Evolutionary conservation across 1,140 invertebrate genomes (phyloP).

Genomic region (Ceratosolen solmsi): DNA sequence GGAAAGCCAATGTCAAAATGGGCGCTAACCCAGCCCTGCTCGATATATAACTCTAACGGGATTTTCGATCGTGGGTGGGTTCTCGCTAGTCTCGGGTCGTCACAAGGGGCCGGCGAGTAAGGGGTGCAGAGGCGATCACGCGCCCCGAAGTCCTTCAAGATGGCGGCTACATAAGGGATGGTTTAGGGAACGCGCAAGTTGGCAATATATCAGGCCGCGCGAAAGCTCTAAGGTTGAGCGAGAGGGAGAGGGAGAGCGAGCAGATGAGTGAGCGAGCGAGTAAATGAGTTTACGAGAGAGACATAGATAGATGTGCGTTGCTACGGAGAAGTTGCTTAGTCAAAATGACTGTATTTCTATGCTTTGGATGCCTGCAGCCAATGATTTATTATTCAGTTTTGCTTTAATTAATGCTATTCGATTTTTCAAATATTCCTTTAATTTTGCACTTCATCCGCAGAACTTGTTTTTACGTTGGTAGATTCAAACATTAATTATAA

Average conservation of each 20-base stretch:
- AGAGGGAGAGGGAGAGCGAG: slow-evolving; percentile 32
- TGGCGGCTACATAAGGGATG: slow-evolving; percentile 72
- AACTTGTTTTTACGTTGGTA: not conserved
- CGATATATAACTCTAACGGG: slow-evolving; percentile 72
- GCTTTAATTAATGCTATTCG: not conserved
- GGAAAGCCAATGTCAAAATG: slow-evolving; percentile 68
- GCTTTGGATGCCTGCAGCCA: not conserved
- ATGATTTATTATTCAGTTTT: not conserved
- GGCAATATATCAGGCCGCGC: slow-evolving; percentile 69
- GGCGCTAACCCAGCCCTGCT: slow-evolving; percentile 66
- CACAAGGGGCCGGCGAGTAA: slow-evolving; percentile 36
- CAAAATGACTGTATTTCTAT: slow-evolving; percentile 34
- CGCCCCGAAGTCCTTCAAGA: slow-evolving; percentile 69
- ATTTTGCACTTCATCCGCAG: not conserved
- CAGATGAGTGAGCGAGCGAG: too few relatives aligned
- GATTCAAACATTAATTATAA: not conserved
- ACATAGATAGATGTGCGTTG: too few relatives aligned
- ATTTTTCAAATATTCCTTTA: not conserved
- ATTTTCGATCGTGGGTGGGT: slow-evolving; percentile 73
- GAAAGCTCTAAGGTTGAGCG: slow-evolving; percentile 2
- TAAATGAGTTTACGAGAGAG: too few relatives aligned
- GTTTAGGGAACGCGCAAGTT: slow-evolving; percentile 66
- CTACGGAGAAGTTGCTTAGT: slow-evolving; percentile 47
- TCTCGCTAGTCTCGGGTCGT: not conserved
- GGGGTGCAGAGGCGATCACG: slow-evolving; percentile 1